A percentile compares a stretch with the other conserved stretches of the same genome.
phyloP scores from a whole-genome alignment of 2,113 vertebrate species.

The Neotragus moschatus region DNA sequence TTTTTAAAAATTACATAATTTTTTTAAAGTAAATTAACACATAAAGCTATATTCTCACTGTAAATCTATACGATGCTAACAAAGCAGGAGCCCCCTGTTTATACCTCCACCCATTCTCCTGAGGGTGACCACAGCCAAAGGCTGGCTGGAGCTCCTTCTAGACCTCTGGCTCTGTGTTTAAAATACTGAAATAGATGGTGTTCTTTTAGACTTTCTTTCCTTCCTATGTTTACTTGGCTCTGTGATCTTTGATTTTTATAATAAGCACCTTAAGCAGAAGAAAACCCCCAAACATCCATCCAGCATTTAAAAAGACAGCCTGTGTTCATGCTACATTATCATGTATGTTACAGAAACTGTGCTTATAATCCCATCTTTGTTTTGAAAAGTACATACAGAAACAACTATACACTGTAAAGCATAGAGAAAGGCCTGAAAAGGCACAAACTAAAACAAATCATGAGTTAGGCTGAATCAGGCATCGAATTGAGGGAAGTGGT shows the following conservation, averaged over 20 bases:
- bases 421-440: background rate
- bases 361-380: background rate
- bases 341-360: background rate
- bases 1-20: background rate
- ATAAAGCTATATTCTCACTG: background rate
- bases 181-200: conserved; percentile 42
- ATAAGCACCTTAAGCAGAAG: conserved; percentile 53
- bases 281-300: conserved; percentile 32
- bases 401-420: background rate
- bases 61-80: background rate
- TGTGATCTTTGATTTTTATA: conserved; percentile 62
- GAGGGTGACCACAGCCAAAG: background rate
- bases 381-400: background rate
- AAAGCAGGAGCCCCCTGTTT: background rate
- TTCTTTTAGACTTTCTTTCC: conserved; percentile 22
- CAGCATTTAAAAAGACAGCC: background rate
- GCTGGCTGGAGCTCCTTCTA: background rate
- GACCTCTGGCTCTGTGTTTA: conserved; percentile 43
- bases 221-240: conserved; percentile 45
- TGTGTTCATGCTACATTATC: background rate
- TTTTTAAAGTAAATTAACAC: background rate
- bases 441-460: background rate
- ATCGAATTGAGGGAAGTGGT: background rate
- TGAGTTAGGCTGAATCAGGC: background rate
- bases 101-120: background rate